These are phyloP conservation scores for Polydrusus tereticollis DNA, from an alignment of 2,888 invertebrate species.

Conservation along the genomic window DNA sequence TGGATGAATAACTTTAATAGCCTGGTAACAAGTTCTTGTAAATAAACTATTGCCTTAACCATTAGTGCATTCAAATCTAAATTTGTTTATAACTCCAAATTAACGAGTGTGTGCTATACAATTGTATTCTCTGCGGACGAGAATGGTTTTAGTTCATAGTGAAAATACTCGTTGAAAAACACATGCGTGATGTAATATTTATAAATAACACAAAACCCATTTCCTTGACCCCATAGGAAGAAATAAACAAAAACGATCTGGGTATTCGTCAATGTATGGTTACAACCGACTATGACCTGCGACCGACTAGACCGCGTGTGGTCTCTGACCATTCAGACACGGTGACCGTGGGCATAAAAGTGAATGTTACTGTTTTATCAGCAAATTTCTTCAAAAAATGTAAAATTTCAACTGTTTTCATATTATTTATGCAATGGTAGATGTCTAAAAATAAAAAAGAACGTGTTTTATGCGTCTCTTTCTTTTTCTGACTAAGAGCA, in stretches of 20 bases:
- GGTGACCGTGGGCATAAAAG: constrained; percentile 7
- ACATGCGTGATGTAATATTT: too few relatives aligned
- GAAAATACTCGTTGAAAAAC: too few relatives aligned
- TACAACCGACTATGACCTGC: constrained; percentile 12
- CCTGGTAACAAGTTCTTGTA: neutral
- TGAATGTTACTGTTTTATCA: neutral
- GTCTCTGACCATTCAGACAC: constrained; percentile 12
- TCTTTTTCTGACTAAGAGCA: too few relatives aligned
- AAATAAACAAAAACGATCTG: neutral
- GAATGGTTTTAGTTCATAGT: too few relatives aligned
- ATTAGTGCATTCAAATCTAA: too few relatives aligned
- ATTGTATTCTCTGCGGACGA: too few relatives aligned
- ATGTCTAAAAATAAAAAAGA: too few relatives aligned
- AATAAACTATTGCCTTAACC: neutral
- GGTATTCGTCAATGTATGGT: neutral
- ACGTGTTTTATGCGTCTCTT: too few relatives aligned
- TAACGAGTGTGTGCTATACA: too few relatives aligned
- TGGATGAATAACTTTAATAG: neutral
- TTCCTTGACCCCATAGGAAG: neutral
- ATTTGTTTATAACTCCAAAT: too few relatives aligned
- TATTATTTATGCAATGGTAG: neutral
- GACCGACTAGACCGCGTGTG: constrained; percentile 19
- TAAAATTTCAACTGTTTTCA: neutral
- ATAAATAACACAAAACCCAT: neutral
- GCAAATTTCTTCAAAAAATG: neutral